phyloP scores from a whole-genome alignment of 2,113 vertebrate genomes.

The Bucco capensis region DNA sequence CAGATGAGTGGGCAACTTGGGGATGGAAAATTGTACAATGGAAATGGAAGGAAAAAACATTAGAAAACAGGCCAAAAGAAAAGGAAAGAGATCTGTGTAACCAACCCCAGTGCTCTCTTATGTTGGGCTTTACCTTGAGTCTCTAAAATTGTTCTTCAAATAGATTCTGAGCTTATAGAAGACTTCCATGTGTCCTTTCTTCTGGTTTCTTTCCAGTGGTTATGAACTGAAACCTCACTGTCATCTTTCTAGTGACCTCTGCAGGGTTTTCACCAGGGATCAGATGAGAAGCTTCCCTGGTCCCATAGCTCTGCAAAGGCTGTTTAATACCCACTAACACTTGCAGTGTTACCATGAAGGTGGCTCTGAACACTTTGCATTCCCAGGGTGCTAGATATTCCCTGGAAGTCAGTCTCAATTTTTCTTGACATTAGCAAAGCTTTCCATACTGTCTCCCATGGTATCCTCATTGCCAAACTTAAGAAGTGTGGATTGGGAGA shows the following conservation, averaged over 20 bases:
- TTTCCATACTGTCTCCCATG: too few species aligned
- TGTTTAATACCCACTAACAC: neutral
- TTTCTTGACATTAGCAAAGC: too few species aligned
- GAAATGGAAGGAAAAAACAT: neutral
- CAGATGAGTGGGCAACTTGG: neutral
- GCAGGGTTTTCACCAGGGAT: neutral
- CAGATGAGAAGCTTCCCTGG: neutral
- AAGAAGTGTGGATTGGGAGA: too few species aligned
- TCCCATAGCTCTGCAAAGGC: neutral
- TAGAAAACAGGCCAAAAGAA: neutral
- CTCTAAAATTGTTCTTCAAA: neutral
- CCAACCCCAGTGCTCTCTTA: neutral
- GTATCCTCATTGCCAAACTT: too few species aligned
- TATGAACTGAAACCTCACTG: neutral
- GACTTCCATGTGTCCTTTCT: neutral
- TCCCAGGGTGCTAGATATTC: neutral
- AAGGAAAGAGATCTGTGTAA: neutral
- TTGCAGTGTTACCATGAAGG: neutral
- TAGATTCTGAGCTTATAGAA: neutral
- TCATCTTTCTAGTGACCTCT: neutral
- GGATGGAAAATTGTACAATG: neutral
- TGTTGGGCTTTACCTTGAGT: neutral
- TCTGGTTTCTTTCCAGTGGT: neutral
- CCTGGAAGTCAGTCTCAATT: neutral
- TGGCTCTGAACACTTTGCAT: neutral